Evolutionary conservation across 2,113 vertebrate genomes (phyloP), one percentile per base, ranked within the genome.

Genomic region (Lethenteron camtschaticum): DNA sequence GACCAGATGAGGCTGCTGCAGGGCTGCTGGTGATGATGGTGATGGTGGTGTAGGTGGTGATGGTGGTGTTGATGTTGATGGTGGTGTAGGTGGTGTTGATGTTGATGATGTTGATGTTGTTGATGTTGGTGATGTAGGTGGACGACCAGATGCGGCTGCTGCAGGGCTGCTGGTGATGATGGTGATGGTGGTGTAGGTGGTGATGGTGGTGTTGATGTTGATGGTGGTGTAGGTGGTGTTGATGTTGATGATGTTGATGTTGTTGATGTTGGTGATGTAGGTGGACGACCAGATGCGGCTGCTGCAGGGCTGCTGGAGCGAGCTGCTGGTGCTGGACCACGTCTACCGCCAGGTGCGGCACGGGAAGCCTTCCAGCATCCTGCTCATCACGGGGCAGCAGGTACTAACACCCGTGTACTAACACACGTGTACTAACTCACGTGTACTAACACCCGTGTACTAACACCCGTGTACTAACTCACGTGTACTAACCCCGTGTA

Each of bases 251-350:
- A 24, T 24, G 24, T 18, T 20, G 20, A 3, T 24, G 24, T 3
- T 24, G 24, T 24, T 24, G 24, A 3, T 24, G 24, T 24, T 24
- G 24, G 3, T 24, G 24, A 3, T 24, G 24, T 24, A 24, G 24
- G 24, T 24, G 63, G 83, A 83, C 16, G 84, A 85, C 71, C 83
- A 85, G 76, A 85, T 85, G 84, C 76, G 74, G 58, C 77, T 85
- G 41, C 76, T 85, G 72, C 84, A 85, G 78, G 83, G 78, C 76
- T 85, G 83, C 69, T 85, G 84, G 84, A 85, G 83, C 73, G 84
- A 85, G 74, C 77, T 85, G 70, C 77, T 85, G 57, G 80, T 85
- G 55, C 74, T 85, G 72, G 84, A 85, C 73, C 82, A 85, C 73
- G 79, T 85, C 68, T 82, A 79, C 71, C 78, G 84, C 69, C 84